Conservation (phyloP, 2,888 invertebrate species). For the Drosophila leonis region DNA sequence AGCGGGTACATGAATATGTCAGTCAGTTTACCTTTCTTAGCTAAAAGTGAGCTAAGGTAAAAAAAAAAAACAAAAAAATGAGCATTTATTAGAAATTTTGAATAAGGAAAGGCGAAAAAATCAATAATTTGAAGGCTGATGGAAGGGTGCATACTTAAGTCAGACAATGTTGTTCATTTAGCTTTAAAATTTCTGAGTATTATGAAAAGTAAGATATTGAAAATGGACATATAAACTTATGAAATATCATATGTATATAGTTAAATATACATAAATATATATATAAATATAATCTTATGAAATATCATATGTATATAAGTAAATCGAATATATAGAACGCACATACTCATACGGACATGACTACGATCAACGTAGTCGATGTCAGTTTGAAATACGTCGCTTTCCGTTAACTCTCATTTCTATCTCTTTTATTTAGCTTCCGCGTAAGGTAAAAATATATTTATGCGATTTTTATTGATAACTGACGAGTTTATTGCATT, state of each 20-base stretch:
- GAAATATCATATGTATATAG: not conserved
- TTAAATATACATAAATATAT: too few relatives aligned
- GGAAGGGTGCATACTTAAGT: not conserved
- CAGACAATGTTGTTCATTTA: too few relatives aligned
- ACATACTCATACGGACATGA: too few relatives aligned
- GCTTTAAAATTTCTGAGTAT: not conserved
- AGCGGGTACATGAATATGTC: constrained; percentile 28
- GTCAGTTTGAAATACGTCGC: not conserved
- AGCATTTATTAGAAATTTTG: not conserved
- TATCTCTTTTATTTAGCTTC: constrained; percentile 10
- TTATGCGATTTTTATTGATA: constrained; percentile 66
- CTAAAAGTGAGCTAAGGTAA: not conserved
- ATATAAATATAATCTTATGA: too few relatives aligned
- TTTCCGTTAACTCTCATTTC: not conserved
- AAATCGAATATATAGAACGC: not conserved
- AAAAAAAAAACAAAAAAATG: not conserved
- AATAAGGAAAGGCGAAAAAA: not conserved
- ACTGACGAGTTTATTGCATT: constrained; percentile 56
- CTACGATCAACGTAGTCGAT: too few relatives aligned
- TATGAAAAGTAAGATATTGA: not conserved
- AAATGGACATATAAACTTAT: too few relatives aligned
- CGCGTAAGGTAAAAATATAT: constrained; percentile 46
- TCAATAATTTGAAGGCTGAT: not conserved
- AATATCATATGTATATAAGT: too few relatives aligned
- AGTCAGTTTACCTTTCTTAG: constrained; percentile 8